Percentiles rank a stretch among this genome's conserved stretches.
These are phyloP conservation scores for Acronicta alni DNA, from an alignment of 2,888 invertebrate genomes.

Conservation along the genomic window DNA sequence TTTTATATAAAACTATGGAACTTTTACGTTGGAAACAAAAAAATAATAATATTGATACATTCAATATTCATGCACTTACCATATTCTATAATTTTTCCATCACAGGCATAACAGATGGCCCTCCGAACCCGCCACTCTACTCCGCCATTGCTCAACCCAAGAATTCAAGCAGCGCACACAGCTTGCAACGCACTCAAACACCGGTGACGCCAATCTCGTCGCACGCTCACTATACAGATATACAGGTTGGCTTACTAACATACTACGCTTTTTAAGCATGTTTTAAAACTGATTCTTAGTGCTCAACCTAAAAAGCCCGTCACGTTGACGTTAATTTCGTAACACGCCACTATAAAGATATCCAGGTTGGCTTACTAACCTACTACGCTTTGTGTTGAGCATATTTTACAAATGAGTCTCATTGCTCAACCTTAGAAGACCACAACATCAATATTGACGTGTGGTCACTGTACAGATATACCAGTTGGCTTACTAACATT, in stretches of 20 bases:
- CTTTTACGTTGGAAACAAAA: too few relatives aligned
- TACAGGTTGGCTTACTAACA: conserved; percentile 74
- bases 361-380: too few relatives aligned
- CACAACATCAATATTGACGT: too few relatives aligned
- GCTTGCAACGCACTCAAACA: conserved; percentile 75
- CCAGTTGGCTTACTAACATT: too few relatives aligned
- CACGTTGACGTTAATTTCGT: too few relatives aligned
- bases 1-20: too few relatives aligned
- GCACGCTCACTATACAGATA: conserved; percentile 75
- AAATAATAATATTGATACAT: background rate
- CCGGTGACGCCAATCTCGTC: conserved; percentile 76
- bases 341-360: too few relatives aligned
- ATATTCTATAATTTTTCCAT: conserved; percentile 16
- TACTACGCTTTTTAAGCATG: conserved; percentile 8
- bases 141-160: conserved; percentile 75
- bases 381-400: conserved; percentile 3
- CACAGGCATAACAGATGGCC: conserved; percentile 74
- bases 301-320: conserved; percentile 64
- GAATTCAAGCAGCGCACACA: conserved; percentile 78
- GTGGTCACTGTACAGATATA: too few relatives aligned
- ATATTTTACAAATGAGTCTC: background rate
- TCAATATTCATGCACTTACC: conserved; percentile 40
- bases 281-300: background rate
- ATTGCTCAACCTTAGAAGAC: background rate
- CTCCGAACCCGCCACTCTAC: conserved; percentile 82